Base-by-base conservation (phyloP, 2,113 vertebrate genomes). In the Thunnus maccoyii region DNA sequence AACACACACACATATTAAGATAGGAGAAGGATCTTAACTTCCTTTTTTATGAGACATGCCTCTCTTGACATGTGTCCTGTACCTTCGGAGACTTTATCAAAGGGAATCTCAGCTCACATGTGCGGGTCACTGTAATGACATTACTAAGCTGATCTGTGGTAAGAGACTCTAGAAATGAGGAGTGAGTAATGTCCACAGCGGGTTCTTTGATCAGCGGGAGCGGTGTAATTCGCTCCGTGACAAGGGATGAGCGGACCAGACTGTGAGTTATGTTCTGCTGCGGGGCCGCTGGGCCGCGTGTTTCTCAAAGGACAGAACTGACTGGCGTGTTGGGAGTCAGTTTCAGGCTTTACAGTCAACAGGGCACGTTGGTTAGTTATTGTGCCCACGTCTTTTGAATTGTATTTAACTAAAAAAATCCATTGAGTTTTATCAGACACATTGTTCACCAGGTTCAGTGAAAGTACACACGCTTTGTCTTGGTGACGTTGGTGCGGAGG, bases 181-280 rank as follows among this genome's bases (percentile, higher is more conserved):
- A 61, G 66, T 18, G 50, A 52, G 36, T 61, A 47, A 54, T 3
- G 16, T 72, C 61, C 70, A 14, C 62, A 55, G 58, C 55, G 4
- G 55, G 20, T 20, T n/a, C 84, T 83, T 86, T 88, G 86, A 84
- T 77, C 79, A 56, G 78, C 66, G 9, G 54, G 50, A 61, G 55
- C 20, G 18, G 27, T 44, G 52, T 74, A 50, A 80, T 84, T 73
- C 55, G 60, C 71, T 83, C 41, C 11, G 36, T 88, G 76, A 60
- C 25, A 22, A 57, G 46, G 30, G 61, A 56, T 20, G 44, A 71
- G 15, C 36, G 4, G 41, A 69, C 12, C n/a, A 32, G 56, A 16
- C 70, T 72, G 68, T 80, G 48, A 82, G n/a, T 51, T 66, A 58
- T 48, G 64, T 36, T 72, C 55, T 72, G 63, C 81, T 73, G 57